phyloP scores from a whole-genome alignment of 64 coral and sea anemone species.

The Stylophora pistillata region DNA sequence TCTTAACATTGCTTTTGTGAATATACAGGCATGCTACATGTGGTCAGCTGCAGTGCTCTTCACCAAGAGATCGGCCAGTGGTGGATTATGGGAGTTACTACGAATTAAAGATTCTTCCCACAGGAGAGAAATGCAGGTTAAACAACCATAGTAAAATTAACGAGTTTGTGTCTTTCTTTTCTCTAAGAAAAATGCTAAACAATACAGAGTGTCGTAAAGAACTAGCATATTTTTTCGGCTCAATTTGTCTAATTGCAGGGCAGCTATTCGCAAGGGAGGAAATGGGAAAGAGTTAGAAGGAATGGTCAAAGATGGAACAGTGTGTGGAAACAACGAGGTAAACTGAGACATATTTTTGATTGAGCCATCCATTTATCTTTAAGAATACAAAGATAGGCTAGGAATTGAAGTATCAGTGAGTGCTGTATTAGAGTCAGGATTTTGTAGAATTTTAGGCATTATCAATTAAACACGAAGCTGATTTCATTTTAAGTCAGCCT shows the following conservation, averaged over 20 bases:
- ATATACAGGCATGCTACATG: conserved; percentile 25
- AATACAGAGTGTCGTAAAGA: background rate
- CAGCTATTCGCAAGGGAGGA: background rate
- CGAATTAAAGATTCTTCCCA: background rate
- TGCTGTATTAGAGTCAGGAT: too few species aligned
- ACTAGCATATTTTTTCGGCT: background rate
- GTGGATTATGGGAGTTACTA: conserved; percentile 30
- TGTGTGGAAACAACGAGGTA: conserved; percentile 1
- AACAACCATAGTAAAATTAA: background rate
- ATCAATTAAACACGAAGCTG: background rate
- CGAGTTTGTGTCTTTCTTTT: background rate
- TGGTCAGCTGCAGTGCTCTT: conserved; percentile 60
- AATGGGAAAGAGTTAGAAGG: conserved; percentile 13
- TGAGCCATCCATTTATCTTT: too few species aligned
- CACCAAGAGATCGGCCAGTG: background rate
- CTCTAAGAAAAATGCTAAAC: background rate
- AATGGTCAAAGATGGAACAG: conserved; percentile 28
- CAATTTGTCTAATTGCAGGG: background rate
- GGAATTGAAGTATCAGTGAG: too few species aligned
- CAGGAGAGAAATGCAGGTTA: conserved; percentile 23
- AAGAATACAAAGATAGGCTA: too few species aligned
- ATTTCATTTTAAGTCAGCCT: background rate
- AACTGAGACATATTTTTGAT: too few species aligned
- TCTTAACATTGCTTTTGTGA: background rate
- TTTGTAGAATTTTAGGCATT: too few species aligned